Conservation (phyloP, 1,140 invertebrate genomes). For the Drosophila azteca region DNA sequence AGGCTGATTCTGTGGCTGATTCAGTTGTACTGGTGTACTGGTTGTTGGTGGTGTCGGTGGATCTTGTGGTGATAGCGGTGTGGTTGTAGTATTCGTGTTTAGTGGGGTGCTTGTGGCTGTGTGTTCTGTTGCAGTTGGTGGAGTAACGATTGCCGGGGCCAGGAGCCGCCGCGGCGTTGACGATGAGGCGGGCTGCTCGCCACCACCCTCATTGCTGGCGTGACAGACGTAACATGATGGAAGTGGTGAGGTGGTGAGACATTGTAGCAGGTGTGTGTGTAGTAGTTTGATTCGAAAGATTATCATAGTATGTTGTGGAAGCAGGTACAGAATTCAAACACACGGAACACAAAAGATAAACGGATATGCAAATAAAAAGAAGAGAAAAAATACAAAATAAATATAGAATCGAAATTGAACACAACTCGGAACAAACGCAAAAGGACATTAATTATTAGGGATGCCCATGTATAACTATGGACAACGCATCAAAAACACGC, state of each 20-base stretch:
- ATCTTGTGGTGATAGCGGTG: constrained; percentile 75
- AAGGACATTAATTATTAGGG: neutral
- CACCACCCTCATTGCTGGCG: constrained; percentile 62
- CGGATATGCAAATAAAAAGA: constrained; percentile 75
- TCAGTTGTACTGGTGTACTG: constrained; percentile 67
- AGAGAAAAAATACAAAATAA: constrained; percentile 57
- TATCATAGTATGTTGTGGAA: constrained; percentile 49
- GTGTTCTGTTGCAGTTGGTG: constrained; percentile 36
- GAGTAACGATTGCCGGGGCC: constrained; percentile 24
- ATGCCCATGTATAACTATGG: constrained; percentile 23
- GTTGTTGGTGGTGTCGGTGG: constrained; percentile 68
- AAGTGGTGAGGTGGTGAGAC: constrained; percentile 46
- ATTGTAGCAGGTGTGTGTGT: constrained; percentile 46
- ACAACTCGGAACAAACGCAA: constrained; percentile 37
- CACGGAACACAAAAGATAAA: constrained; percentile 73
- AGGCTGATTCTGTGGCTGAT: constrained; percentile 40
- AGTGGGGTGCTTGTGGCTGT: constrained; percentile 64
- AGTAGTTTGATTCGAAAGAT: constrained; percentile 22
- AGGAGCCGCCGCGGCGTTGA: constrained; percentile 64
- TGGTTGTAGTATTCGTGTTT: constrained; percentile 70
- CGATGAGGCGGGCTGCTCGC: constrained; percentile 51
- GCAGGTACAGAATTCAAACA: constrained; percentile 71
- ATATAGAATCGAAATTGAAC: constrained; percentile 52
- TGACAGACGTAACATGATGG: constrained; percentile 55
- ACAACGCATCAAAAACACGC: constrained; percentile 53